These are phyloP conservation scores for Sebastes schlegelii DNA, from an alignment of 2,113 vertebrate species.

Conservation along the genomic window DNA sequence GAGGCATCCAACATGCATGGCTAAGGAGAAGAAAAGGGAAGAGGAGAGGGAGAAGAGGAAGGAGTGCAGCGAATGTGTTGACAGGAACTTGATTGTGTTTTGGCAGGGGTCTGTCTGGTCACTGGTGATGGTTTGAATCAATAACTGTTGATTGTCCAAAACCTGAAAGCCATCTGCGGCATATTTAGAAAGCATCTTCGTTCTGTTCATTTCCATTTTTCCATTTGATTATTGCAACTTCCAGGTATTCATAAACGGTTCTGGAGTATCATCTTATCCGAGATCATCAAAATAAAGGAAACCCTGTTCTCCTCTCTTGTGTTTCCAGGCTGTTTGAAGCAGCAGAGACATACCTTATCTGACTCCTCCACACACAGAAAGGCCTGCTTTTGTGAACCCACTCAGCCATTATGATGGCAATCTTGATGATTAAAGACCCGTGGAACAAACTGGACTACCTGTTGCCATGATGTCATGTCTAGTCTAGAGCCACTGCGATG, in stretches of 20 bases:
- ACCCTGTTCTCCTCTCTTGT: slow-evolving; percentile 56
- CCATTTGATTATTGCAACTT: slow-evolving; percentile 18
- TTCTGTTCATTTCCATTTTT: not conserved
- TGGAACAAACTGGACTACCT: slow-evolving; percentile 79
- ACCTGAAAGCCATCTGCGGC: slow-evolving; percentile 47
- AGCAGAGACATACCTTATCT: slow-evolving; percentile 71
- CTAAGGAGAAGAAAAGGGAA: slow-evolving; percentile 40
- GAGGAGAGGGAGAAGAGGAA: slow-evolving; percentile 47
- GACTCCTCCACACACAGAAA: slow-evolving; percentile 69
- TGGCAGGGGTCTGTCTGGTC: slow-evolving; percentile 58
- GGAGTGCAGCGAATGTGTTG: slow-evolving; percentile 57
- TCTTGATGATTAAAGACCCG: slow-evolving; percentile 75
- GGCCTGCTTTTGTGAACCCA: slow-evolving; percentile 65
- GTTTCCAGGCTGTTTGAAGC: slow-evolving; percentile 57
- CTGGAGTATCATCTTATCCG: slow-evolving; percentile 35
- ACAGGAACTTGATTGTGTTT: slow-evolving; percentile 74
- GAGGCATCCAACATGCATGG: slow-evolving; percentile 75
- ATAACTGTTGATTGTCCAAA: slow-evolving; percentile 53
- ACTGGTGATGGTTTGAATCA: slow-evolving; percentile 62
- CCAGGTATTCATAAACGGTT: slow-evolving; percentile 29
- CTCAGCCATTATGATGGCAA: slow-evolving; percentile 77
- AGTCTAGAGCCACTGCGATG: slow-evolving; percentile 65
- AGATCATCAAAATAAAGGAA: slow-evolving; percentile 61
- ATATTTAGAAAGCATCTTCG: slow-evolving; percentile 28
- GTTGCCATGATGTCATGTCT: slow-evolving; percentile 84